phyloP scores from a whole-genome alignment of 2,797 vertebrate genomes.

The Linurgus olivaceus region DNA sequence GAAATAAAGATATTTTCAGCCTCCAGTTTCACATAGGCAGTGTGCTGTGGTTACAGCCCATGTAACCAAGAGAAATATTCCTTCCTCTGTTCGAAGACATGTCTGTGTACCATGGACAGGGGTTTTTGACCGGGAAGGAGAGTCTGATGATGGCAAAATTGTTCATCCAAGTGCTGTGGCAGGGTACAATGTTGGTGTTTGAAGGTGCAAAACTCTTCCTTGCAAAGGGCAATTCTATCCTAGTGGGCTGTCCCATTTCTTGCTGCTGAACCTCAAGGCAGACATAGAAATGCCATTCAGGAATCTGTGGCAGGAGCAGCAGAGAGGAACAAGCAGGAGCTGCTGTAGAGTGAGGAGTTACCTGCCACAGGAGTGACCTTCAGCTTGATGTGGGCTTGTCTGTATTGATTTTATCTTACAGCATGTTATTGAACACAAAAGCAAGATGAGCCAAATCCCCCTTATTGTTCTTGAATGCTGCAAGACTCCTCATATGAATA shows the following conservation, averaged over 20 bases:
- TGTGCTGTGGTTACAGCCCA: background rate
- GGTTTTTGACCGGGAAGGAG: background rate
- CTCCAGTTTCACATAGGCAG: background rate
- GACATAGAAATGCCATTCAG: fast-evolving
- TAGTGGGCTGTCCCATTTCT: background rate
- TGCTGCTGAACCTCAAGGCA: background rate
- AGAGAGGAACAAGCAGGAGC: background rate
- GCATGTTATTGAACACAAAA: constrained; percentile 19
- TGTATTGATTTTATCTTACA: constrained; percentile 42
- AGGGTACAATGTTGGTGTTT: background rate
- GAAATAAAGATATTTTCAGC: background rate
- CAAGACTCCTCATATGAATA: constrained; percentile 4
- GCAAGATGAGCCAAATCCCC: constrained; percentile 11
- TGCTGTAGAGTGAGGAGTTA: background rate
- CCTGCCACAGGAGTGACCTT: constrained; percentile 26
- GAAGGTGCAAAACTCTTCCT: background rate
- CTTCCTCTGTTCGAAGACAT: background rate
- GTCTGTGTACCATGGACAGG: background rate
- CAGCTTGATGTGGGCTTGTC: constrained; percentile 25
- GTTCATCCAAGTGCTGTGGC: fast-evolving
- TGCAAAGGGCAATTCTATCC: fast-evolving
- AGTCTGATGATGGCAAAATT: background rate
- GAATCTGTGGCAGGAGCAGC: background rate
- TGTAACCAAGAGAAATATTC: background rate
- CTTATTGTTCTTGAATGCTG: constrained; percentile 34